Evolutionary conservation across 2,888 invertebrate genomes (phyloP).

Genomic region (Papilio protenor): DNA sequence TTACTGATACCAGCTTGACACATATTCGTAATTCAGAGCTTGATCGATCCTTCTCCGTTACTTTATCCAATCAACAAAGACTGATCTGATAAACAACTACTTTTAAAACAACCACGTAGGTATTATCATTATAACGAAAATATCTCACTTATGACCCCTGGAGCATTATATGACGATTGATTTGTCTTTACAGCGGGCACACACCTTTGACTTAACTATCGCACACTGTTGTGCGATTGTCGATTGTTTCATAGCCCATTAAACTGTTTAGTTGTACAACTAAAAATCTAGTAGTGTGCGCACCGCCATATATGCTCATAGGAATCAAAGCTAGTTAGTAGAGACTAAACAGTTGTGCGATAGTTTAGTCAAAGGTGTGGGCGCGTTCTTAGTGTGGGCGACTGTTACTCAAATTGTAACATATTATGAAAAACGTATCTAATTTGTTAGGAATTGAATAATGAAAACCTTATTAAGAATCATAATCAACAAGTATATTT

Average conservation of each 20-base stretch:
- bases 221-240: no score
- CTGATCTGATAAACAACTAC: constrained; percentile 30
- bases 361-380: no score
- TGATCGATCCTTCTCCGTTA: background rate
- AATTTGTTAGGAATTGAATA: background rate
- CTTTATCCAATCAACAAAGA: constrained; percentile 31
- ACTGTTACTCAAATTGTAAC: background rate
- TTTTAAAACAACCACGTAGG: background rate
- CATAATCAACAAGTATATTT: background rate
- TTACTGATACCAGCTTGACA: constrained; percentile 29
- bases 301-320: no score
- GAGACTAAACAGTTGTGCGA: no score
- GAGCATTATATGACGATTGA: background rate
- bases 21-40: constrained; percentile 25
- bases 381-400: no score
- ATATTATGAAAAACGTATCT: background rate
- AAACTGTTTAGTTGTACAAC: no score
- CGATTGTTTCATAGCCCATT: no score
- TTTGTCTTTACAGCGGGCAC: no score
- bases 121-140: background rate
- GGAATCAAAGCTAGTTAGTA: no score
- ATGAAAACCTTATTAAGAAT: background rate
- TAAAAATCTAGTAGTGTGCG: no score
- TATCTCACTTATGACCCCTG: background rate
- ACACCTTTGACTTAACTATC: no score